phyloP scores from a whole-genome alignment of 2,113 vertebrate genomes.

The Callipepla squamata region DNA sequence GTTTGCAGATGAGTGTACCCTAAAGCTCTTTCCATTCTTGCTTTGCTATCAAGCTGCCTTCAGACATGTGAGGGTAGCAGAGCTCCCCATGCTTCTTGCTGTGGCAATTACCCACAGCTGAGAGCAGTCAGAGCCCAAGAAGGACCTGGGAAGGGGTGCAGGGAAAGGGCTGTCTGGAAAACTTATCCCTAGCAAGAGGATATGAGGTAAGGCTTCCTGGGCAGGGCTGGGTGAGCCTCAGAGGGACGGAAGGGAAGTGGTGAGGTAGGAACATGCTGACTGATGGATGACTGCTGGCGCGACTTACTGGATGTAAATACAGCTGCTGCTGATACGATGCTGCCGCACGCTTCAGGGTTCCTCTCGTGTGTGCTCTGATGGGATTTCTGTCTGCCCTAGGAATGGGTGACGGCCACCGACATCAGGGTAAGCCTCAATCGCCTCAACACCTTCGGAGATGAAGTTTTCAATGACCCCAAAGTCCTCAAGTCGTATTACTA shows the following conservation, averaged over 20 bases:
- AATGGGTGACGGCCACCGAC: constrained; percentile 98
- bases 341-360: neutral
- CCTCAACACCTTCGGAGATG: constrained; percentile 97
- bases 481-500: constrained; percentile 99
- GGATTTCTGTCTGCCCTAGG: constrained; percentile 76
- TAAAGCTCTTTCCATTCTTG: neutral
- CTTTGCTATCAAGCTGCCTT: neutral
- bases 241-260: neutral
- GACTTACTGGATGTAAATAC: neutral
- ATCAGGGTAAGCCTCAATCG: constrained; percentile 95
- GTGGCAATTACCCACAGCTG: neutral
- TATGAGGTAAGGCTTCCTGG: neutral
- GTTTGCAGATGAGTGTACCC: neutral
- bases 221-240: accelerated
- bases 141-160: neutral
- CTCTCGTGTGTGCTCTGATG: neutral
- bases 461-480: constrained; percentile 98
- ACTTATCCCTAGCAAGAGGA: neutral
- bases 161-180: neutral
- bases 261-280: neutral
- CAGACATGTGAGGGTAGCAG: accelerated
- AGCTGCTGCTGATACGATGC: neutral
- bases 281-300: neutral
- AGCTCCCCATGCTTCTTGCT: neutral
- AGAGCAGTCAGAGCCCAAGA: neutral